phyloP scores from a whole-genome alignment of 2,113 vertebrate genomes.

The Falco punctatus region DNA sequence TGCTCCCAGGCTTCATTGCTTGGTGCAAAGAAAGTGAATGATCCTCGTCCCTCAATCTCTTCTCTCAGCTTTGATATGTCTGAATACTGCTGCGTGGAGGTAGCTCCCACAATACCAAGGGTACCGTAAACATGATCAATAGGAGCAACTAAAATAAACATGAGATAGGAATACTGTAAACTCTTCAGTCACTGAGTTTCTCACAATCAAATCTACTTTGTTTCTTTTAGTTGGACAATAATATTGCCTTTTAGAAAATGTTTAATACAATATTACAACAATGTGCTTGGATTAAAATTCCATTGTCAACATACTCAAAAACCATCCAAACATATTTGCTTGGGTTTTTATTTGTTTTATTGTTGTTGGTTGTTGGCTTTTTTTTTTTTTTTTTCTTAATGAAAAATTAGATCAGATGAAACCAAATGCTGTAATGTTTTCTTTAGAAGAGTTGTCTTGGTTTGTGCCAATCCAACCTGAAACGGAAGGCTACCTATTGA shows the following conservation, averaged over 20 bases:
- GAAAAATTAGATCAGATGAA: neutral
- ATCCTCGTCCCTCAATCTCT: conserved; percentile 93
- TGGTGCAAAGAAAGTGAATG: conserved; percentile 93
- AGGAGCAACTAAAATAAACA: conserved; percentile 83
- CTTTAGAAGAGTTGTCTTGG: neutral
- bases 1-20: conserved; percentile 95
- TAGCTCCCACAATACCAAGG: conserved; percentile 87
- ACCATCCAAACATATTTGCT: neutral
- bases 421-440: neutral
- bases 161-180: neutral
- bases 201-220: neutral
- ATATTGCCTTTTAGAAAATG: neutral
- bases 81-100: conserved; percentile 85
- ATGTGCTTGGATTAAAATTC: neutral
- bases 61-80: conserved; percentile 85
- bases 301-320: neutral
- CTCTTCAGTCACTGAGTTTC: neutral
- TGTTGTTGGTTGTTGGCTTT: too few species aligned
- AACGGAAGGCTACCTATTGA: neutral
- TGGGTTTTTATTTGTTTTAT: neutral
- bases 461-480: neutral
- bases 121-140: conserved; percentile 94
- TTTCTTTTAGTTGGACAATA: neutral
- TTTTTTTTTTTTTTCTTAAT: neutral
- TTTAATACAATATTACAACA: neutral